These are phyloP conservation scores for Napeogenes inachia DNA, from an alignment of 2,888 invertebrate genomes.

Conservation along the genomic window DNA sequence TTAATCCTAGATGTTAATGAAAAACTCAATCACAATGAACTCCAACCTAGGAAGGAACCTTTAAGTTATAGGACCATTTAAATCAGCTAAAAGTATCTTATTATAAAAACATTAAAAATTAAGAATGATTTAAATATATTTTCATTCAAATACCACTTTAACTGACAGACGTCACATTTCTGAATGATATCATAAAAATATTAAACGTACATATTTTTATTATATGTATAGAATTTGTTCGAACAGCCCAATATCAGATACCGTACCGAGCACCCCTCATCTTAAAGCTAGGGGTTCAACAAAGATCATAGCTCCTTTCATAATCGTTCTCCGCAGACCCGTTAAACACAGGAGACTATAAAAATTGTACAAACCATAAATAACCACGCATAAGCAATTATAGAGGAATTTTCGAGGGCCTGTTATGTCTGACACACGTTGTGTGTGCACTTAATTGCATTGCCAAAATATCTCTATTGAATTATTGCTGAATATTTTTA, in stretches of 20 bases:
- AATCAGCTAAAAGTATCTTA: too few species aligned
- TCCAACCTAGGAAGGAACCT: too few species aligned
- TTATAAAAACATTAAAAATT: too few species aligned
- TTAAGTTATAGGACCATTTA: too few species aligned
- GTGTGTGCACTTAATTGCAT: slow-evolving; percentile 32
- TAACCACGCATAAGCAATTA: slow-evolving; percentile 65
- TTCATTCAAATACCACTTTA: too few species aligned
- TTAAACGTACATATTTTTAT: too few species aligned
- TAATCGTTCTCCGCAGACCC: slow-evolving; percentile 65
- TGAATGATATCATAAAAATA: too few species aligned
- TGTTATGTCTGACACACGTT: slow-evolving; percentile 23
- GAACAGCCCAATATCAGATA: slow-evolving; percentile 29
- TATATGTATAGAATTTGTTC: slow-evolving; percentile 5
- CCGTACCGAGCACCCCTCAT: slow-evolving; percentile 35
- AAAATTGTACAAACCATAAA: slow-evolving; percentile 71
- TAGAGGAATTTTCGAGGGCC: slow-evolving; percentile 37
- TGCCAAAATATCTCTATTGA: slow-evolving; percentile 24
- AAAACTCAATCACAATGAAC: too few species aligned
- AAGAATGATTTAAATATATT: too few species aligned
- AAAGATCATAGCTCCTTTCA: slow-evolving; percentile 57
- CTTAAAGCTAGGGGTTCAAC: slow-evolving; percentile 47
- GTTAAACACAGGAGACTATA: slow-evolving; percentile 70
- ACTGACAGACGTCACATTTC: too few species aligned
- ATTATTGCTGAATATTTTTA: slow-evolving; percentile 11
- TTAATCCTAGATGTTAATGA: too few species aligned